Percentiles rank a stretch among this genome's conserved stretches.
Evolutionary conservation across 1,140 invertebrate genomes (phyloP).

Genomic region (Bombus balteatus): DNA sequence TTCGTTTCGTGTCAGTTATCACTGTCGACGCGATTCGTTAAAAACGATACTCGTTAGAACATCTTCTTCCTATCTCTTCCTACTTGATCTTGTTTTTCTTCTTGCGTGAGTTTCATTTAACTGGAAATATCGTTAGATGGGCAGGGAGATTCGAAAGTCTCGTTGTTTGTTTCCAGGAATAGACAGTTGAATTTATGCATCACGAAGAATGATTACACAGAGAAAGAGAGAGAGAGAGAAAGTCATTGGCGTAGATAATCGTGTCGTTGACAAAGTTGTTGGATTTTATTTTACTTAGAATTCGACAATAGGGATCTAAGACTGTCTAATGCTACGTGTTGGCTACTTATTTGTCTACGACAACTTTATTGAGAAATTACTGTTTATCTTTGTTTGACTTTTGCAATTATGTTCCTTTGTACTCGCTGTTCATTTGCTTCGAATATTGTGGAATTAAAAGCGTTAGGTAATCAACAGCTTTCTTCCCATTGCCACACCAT

Average conservation of each 20-base stretch:
- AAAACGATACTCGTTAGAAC: constrained; percentile 48
- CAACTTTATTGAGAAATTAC: not conserved
- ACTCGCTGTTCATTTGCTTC: not conserved
- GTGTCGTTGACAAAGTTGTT: not conserved
- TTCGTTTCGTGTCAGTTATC: constrained; percentile 26
- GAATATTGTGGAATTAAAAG: not conserved
- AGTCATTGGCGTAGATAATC: not conserved
- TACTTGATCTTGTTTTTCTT: not conserved
- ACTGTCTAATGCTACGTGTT: not conserved
- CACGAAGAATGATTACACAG: too few species aligned
- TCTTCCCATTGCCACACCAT: not conserved
- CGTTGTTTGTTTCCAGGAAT: not conserved
- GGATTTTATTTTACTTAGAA: not conserved
- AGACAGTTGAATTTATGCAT: not conserved
- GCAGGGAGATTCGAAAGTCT: not conserved
- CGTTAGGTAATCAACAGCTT: not conserved
- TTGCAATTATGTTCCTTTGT: not conserved
- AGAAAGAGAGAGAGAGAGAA: too few species aligned
- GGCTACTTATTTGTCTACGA: not conserved
- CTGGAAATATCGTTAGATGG: not conserved
- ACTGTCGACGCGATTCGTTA: constrained; percentile 60
- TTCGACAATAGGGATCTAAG: not conserved
- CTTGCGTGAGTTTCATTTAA: not conserved
- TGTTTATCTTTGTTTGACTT: not conserved
- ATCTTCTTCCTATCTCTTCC: not conserved